Conservation (phyloP, 2,797 vertebrate species). For the Lacerta agilis region DNA sequence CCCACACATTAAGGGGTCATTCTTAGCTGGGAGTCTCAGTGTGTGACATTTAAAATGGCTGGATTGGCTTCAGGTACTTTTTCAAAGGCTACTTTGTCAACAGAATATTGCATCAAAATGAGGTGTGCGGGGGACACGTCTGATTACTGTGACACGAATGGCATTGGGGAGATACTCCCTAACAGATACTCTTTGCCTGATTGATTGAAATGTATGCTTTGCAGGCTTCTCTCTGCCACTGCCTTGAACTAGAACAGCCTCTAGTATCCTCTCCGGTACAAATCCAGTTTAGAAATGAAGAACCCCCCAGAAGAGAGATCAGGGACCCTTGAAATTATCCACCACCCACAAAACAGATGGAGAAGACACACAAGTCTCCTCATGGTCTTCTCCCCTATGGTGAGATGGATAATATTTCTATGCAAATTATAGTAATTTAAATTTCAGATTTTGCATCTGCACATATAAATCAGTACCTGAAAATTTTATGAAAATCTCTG, state of each 20-base stretch:
- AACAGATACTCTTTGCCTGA: neutral
- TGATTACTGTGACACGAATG: neutral
- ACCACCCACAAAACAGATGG: neutral
- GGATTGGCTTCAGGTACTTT: neutral
- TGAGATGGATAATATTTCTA: neutral
- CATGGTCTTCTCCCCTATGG: neutral
- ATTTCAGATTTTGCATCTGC: neutral
- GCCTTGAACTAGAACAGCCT: no score
- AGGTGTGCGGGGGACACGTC: no score
- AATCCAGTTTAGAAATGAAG: neutral
- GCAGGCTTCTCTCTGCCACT: neutral
- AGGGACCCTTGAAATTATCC: neutral
- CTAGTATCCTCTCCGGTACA: no score
- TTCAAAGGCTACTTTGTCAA: neutral
- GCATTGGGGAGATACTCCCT: neutral
- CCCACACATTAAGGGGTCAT: neutral
- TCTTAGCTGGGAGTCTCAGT: neutral
- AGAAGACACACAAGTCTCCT: neutral
- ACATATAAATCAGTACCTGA: neutral
- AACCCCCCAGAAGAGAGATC: neutral
- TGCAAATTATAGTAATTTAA: neutral
- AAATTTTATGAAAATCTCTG: no score
- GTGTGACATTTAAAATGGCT: neutral
- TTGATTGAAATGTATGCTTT: neutral
- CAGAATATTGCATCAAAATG: neutral